Evolutionary conservation across 2,797 vertebrate species (phyloP), one percentile per base, ranked within the genome.

Genomic region (Gorsachius magnificus): DNA sequence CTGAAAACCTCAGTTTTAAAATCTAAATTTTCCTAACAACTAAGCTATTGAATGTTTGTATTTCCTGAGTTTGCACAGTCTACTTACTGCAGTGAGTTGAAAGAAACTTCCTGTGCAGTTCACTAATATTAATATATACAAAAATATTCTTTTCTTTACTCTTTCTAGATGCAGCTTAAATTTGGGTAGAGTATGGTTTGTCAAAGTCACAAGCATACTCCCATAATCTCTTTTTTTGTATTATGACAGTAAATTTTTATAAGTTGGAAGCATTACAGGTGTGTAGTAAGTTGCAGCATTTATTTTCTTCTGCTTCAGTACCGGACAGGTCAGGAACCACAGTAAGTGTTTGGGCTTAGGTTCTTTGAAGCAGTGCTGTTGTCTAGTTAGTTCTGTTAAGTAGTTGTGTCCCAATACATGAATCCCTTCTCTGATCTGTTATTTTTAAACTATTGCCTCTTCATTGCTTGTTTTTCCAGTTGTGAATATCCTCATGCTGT

Each of bases 1-100:
- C 93, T 83, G 54, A 75, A 94, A 93, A 83, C 29, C 20, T 48
- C 38, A 48, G 10, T 91, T 93, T 85, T 83, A 58, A 85, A 92
- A 51, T 18, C 46, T 41, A 60, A 29, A 35, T 89, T 90, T 90
- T 70, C 38, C 22, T 31, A 53, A 63, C 48, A 69, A 31, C 53
- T 46, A 65, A 91, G 46, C 45, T 80, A 20, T 20, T 68, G 57
- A 43, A 29, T 75, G 25, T 68, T 84, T 76, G 53, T 64, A 33
- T 10, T 46, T 70, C 24, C 4, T 4, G 65, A 71, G 50, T 80
- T 72, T 89, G 31, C 26, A 28, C 9, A 22, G 31, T 65, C 50
- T 77, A 10, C 70, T 66, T 61, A 56, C 11, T 75, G 72, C 64
- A 48, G 22, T 74, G 76, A 35, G 88, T 74, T 64, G 43, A 68